Conservation (phyloP, 2,888 invertebrate species). For the Neoscelio sp. region DNA sequence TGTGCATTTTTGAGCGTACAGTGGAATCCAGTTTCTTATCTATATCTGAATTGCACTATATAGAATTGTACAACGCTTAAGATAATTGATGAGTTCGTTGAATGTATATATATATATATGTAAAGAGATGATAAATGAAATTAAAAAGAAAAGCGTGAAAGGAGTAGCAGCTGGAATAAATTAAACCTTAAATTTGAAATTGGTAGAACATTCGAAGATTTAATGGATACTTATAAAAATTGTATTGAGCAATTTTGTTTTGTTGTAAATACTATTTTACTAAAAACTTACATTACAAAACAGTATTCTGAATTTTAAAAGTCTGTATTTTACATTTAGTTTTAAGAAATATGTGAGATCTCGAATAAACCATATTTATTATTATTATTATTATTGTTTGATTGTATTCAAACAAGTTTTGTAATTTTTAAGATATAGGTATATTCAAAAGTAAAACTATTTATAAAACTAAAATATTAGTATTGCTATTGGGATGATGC, state of each 20-base stretch:
- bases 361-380: too few relatives aligned
- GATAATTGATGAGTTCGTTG: constrained; percentile 27
- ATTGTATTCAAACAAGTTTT: too few relatives aligned
- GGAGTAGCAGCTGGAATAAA: not conserved
- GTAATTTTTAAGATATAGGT: constrained; percentile 4
- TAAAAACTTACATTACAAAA: too few relatives aligned
- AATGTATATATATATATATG: not conserved
- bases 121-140: constrained; percentile 14
- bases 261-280: too few relatives aligned
- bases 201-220: not conserved
- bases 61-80: constrained; percentile 24
- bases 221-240: not conserved
- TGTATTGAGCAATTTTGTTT: constrained; percentile 5
- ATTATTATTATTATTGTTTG: too few relatives aligned
- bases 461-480: constrained; percentile 39
- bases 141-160: constrained; percentile 4
- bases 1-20: too few relatives aligned
- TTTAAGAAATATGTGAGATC: too few relatives aligned
- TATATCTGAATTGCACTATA: constrained; percentile 1
- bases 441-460: constrained; percentile 27
- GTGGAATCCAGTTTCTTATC: constrained; percentile 18
- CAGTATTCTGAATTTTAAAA: too few relatives aligned
- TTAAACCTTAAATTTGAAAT: constrained; percentile 5
- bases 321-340: too few relatives aligned
- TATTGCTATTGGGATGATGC: constrained; percentile 24